Evolutionary conservation across 2,113 vertebrate genomes (phyloP), one percentile per base, ranked within the genome.

Genomic region (Bambusicola thoracicus): DNA sequence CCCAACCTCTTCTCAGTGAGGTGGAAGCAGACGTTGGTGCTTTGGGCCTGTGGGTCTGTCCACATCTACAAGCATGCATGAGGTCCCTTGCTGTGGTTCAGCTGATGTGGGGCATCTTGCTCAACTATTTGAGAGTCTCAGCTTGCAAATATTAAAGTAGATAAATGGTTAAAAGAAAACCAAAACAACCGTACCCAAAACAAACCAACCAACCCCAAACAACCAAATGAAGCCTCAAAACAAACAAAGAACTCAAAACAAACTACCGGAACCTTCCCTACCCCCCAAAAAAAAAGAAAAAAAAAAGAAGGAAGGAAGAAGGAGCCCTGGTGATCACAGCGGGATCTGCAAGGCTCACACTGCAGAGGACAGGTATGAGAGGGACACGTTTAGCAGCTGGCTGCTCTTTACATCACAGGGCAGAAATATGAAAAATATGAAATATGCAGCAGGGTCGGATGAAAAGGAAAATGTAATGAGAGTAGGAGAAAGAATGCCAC

Each of bases 401-500:
- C 63, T 94, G 65, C 38, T 95, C 94, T 93, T 93, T 92, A 70
- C 85, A 90, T 95, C 92, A 86, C 56, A 67, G 65, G 38, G 77
- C 69, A 95, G 77, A 95, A 96, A 78, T 90, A 95, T 88, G 93
- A 92, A 94, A 95, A 96, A 78, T 93, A 96, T 94, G 90, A 96
- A 93, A 78, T 61, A 65, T 88, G 76, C n/a, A 93, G 55, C 68
- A 36, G 72, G 79, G 68, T 73, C 85, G 90, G 80, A 93, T 88
- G 9, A 70, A 95, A 86, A 93, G 73, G 73, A 61, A 75, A 81
- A 88, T 81, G 92, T 93, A 95, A 95, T 72, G 90, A 84, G 88
- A 96, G 95, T 18, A 93, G 88, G 92, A 94, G 80, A 90, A 88
- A 93, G 80, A 96, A 95, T 81, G 95, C 87, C 93, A 92, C 93